A percentile compares a stretch with the other conserved stretches of the same genome.
Conservation (phyloP, 2,797 vertebrate genomes). For the Dipus sagitta region DNA sequence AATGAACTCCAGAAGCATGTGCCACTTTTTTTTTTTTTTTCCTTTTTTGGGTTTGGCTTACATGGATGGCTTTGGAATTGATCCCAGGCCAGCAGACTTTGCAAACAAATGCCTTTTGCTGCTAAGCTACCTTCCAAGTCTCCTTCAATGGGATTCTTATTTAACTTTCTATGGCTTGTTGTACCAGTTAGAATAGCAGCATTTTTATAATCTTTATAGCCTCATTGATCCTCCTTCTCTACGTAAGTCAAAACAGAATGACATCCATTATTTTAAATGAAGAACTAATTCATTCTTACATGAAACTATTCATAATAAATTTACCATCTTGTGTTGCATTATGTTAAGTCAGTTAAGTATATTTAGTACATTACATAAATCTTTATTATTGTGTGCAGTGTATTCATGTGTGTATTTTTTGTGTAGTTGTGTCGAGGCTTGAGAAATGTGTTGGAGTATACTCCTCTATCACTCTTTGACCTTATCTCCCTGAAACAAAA, state of each 20-base stretch:
- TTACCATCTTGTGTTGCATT: neutral
- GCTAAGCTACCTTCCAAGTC: no score
- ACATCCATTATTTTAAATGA: neutral
- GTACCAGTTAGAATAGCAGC: neutral
- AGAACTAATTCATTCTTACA: neutral
- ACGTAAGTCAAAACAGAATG: neutral
- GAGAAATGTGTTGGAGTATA: no score
- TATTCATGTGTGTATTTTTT: no score
- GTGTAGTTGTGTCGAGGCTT: no score
- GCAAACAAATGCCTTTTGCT: no score
- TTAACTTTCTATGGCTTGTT: constrained; percentile 18
- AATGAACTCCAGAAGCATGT: no score
- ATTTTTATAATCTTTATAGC: neutral
- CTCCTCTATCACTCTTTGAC: no score
- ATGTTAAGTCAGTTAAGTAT: neutral
- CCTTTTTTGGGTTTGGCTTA: no score
- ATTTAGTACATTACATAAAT: neutral
- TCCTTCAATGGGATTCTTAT: neutral
- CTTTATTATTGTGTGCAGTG: neutral
- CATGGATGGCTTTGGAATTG: no score
- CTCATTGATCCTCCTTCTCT: neutral
- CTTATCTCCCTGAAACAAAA: no score
- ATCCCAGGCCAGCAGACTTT: no score
- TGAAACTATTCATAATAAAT: constrained; percentile 21
- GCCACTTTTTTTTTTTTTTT: no score